A percentile compares a stretch with the other conserved stretches of the same genome.
Evolutionary conservation across 2,888 invertebrate genomes (phyloP).

Genomic region (Torymus tubicola): DNA sequence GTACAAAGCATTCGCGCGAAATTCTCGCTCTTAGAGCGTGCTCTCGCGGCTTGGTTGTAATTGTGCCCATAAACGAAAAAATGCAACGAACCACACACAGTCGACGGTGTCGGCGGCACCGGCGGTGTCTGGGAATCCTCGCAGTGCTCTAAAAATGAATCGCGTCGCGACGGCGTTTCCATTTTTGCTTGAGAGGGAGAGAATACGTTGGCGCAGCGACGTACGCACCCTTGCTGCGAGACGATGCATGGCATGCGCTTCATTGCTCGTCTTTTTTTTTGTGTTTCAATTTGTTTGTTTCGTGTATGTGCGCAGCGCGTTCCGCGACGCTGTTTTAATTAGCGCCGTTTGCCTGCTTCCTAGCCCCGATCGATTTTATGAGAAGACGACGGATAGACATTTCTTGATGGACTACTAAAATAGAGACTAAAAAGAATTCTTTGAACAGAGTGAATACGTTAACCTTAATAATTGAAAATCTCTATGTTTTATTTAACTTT

Average conservation of each 20-base stretch:
- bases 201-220: constrained; percentile 28
- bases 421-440: not conserved
- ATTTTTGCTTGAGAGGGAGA: constrained; percentile 6
- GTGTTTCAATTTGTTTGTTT: not conserved
- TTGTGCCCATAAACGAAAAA: too few relatives aligned
- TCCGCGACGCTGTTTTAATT: constrained; percentile 44
- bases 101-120: too few relatives aligned
- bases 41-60: not conserved
- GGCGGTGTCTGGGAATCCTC: constrained; percentile 48
- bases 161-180: constrained; percentile 42
- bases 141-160: constrained; percentile 33
- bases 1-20: constrained; percentile 11
- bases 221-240: constrained; percentile 17
- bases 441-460: too few relatives aligned
- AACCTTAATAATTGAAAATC: too few relatives aligned
- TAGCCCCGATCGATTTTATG: constrained; percentile 49
- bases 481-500: too few relatives aligned
- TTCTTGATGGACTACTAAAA: constrained; percentile 28
- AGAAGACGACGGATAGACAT: constrained; percentile 51
- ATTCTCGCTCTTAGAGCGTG: not conserved
- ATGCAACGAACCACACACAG: too few relatives aligned
- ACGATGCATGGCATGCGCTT: constrained; percentile 73
- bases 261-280: constrained; percentile 52
- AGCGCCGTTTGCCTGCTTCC: constrained; percentile 57
- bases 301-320: not conserved